Evolutionary conservation across 2,797 vertebrate genomes (phyloP).

Genomic region (Emydoidea blandingii): DNA sequence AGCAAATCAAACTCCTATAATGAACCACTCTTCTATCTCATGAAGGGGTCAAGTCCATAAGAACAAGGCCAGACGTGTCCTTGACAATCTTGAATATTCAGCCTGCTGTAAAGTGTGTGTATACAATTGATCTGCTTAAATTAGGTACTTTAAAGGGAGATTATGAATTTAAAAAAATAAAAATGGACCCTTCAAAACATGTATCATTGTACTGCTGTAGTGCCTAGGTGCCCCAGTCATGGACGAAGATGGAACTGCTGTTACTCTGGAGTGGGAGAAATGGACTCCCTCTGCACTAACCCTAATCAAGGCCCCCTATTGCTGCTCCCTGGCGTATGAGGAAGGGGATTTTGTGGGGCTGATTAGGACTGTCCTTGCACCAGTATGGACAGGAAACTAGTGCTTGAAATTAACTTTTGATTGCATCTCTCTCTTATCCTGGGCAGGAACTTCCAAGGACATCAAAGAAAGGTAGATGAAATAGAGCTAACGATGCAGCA

Average conservation of each 20-base stretch:
- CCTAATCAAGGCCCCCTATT: neutral
- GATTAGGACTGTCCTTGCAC: neutral
- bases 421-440: neutral
- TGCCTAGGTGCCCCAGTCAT: neutral
- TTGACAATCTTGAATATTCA: neutral
- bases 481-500: neutral
- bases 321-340: neutral
- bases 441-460: fast-evolving
- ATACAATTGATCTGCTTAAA: neutral
- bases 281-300: fast-evolving
- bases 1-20: neutral
- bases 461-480: fast-evolving
- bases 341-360: fast-evolving
- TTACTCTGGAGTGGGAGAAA: fast-evolving
- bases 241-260: fast-evolving
- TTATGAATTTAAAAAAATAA: neutral
- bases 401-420: neutral
- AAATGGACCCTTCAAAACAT: neutral
- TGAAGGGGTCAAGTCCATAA: neutral
- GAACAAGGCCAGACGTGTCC: fast-evolving
- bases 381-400: neutral
- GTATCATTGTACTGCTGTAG: neutral
- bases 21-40: neutral
- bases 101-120: neutral
- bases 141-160: neutral